These are phyloP conservation scores for Dicerorhinus sumatrensis DNA, from an alignment of 2,113 vertebrate species.

Conservation along the genomic window DNA sequence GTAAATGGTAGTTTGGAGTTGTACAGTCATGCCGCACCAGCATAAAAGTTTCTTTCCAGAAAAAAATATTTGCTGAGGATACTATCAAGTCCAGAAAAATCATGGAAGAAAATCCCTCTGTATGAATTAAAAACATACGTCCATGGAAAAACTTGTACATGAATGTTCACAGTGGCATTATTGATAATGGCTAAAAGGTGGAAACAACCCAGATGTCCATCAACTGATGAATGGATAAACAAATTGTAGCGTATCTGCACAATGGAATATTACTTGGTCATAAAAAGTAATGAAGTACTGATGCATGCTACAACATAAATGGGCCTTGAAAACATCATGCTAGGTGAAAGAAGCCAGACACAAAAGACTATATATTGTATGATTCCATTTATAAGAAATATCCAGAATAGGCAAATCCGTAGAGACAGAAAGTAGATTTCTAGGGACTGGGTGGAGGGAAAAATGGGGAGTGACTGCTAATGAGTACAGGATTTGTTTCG, in stretches of 20 bases:
- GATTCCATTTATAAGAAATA: not conserved
- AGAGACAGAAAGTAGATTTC: not conserved
- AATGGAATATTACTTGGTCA: not conserved
- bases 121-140: not conserved
- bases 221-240: not conserved
- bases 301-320: not conserved
- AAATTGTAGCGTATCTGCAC: not conserved
- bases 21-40: not conserved
- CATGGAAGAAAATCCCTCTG: not conserved
- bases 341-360: not conserved
- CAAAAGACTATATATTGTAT: not conserved
- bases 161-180: not conserved
- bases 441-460: too few relatives aligned
- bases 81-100: slow-evolving; percentile 37
- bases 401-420: not conserved
- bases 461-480: not conserved
- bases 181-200: not conserved
- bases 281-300: not conserved
- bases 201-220: not conserved
- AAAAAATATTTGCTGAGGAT: not conserved
- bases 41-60: slow-evolving; percentile 11
- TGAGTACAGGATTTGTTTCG: not conserved
- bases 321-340: not conserved
- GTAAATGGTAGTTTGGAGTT: not conserved
- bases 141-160: not conserved